A percentile compares a stretch with the other conserved stretches of the same genome.
Conservation (phyloP, 2,888 invertebrate genomes). For the Nematopogon swammerdamellus region DNA sequence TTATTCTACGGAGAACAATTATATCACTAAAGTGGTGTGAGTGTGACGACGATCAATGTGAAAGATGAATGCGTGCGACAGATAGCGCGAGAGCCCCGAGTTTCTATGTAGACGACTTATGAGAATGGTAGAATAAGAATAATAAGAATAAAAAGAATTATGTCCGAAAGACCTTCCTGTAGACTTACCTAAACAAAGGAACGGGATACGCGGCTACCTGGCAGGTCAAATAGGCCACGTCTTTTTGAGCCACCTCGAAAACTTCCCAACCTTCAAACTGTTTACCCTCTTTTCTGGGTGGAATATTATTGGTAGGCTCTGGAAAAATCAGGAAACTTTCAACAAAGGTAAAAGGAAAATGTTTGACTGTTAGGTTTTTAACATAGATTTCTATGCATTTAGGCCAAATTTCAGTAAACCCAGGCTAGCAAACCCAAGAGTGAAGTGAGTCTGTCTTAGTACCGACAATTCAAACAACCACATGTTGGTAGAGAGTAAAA, state of each 20-base stretch:
- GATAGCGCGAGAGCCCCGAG: no score
- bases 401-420: no score
- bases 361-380: no score
- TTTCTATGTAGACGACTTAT: no score
- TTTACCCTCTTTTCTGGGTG: constrained; percentile 58
- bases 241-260: constrained; percentile 43
- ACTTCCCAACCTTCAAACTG: constrained; percentile 65
- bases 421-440: neutral
- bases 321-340: constrained; percentile 15
- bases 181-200: constrained; percentile 70
- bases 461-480: neutral
- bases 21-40: constrained; percentile 20
- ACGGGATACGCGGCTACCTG: constrained; percentile 67
- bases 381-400: no score
- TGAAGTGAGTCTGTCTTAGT: no score
- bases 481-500: neutral
- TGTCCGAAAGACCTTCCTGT: no score
- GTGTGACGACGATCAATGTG: constrained; percentile 25
- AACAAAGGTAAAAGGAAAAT: no score
- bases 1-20: neutral
- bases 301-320: constrained; percentile 60
- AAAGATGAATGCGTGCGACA: constrained; percentile 49
- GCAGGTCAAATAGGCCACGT: constrained; percentile 61
- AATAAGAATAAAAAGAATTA: no score
- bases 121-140: no score